Evolutionary conservation across 2,888 invertebrate genomes (phyloP).

Genomic region (Plagodis dolabraria): DNA sequence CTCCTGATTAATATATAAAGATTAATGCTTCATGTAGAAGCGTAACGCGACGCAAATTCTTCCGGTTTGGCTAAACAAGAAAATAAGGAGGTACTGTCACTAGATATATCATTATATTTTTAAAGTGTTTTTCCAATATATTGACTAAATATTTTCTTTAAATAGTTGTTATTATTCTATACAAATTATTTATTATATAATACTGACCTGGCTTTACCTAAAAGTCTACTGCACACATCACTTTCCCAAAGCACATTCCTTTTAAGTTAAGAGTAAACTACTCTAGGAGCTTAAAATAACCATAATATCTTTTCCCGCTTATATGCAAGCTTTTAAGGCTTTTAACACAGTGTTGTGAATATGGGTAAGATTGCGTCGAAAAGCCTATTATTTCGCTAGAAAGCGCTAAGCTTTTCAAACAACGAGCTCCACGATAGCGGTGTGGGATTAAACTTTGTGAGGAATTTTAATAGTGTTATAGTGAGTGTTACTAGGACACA

Average conservation of each 20-base stretch:
- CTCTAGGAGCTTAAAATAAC: conserved; percentile 26
- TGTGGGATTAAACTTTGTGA: conserved; percentile 17
- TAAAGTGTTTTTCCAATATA: too few species aligned
- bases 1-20: too few species aligned
- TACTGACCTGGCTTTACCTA: background rate
- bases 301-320: conserved; percentile 17
- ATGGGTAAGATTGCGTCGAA: conserved; percentile 38
- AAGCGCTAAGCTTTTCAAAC: conserved; percentile 44
- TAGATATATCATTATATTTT: too few species aligned
- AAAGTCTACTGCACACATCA: background rate
- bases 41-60: too few species aligned
- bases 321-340: conserved; percentile 29
- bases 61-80: too few species aligned
- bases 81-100: too few species aligned
- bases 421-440: conserved; percentile 26
- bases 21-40: too few species aligned
- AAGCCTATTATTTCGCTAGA: conserved; percentile 57
- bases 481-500: background rate
- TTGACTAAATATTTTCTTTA: too few species aligned
- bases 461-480: conserved; percentile 3
- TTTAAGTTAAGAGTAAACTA: conserved; percentile 25
- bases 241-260: conserved; percentile 4
- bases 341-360: conserved; percentile 31
- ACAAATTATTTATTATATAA: too few species aligned
- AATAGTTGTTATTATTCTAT: too few species aligned